A percentile compares a stretch with the other conserved stretches of the same genome.
Conservation (phyloP, 2,797 vertebrate species). For the Chloroceryle inda region DNA sequence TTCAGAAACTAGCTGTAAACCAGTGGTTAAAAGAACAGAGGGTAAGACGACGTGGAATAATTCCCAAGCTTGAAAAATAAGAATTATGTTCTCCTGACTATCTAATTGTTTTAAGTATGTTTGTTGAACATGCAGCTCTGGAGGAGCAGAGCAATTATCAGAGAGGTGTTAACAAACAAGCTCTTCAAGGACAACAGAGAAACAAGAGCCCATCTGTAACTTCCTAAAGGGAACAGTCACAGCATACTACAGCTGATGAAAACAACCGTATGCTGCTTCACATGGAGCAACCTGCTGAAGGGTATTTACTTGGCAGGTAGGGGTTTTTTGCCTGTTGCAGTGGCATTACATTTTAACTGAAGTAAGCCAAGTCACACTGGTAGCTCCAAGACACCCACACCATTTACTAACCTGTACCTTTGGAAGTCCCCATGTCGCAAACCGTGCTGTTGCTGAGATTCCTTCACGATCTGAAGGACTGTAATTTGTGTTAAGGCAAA, state of each 20-base stretch:
- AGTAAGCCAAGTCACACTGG: background rate
- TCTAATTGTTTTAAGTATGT: background rate
- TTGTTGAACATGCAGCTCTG: background rate
- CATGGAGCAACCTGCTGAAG: accelerated
- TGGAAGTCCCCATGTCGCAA: constrained; percentile 97
- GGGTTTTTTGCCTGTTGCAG: background rate
- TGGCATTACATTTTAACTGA: background rate
- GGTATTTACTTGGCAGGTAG: background rate
- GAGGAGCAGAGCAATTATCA: background rate
- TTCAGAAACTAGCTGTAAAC: background rate
- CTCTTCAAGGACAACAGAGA: background rate
- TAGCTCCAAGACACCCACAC: background rate
- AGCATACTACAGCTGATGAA: background rate
- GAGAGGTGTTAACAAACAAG: background rate
- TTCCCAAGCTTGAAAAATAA: background rate
- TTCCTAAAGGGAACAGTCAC: background rate
- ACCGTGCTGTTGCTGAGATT: constrained; percentile 98
- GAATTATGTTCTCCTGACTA: background rate
- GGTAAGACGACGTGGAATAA: accelerated
- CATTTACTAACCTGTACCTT: constrained; percentile 91
- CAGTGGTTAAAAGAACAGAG: background rate
- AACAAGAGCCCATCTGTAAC: background rate
- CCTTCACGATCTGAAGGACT: constrained; percentile 98
- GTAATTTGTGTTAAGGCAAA: constrained; percentile 79
- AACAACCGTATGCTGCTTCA: accelerated